These are phyloP conservation scores for Luperina testacea DNA, from an alignment of 2,888 invertebrate genomes.

Conservation along the genomic window DNA sequence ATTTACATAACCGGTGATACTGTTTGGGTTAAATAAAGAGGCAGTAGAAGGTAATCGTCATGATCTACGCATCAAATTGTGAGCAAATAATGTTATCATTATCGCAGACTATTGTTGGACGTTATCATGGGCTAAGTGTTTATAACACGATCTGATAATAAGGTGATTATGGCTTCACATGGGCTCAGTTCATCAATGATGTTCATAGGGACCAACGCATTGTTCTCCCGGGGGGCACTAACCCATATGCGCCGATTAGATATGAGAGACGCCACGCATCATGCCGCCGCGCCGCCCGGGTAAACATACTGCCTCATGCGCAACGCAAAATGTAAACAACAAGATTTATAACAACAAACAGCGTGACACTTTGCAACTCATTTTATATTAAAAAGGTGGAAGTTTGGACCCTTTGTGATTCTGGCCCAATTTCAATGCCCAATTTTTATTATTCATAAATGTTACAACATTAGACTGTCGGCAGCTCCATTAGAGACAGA, in stretches of 20 bases:
- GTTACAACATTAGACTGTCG: slow-evolving; percentile 64
- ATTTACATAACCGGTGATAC: slow-evolving; percentile 19
- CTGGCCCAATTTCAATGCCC: slow-evolving; percentile 30
- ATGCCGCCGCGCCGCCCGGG: slow-evolving; percentile 69
- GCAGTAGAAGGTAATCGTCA: slow-evolving; percentile 3
- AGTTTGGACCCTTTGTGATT: slow-evolving; percentile 19
- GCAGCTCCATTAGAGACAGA: slow-evolving; percentile 70
- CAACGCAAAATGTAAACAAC: slow-evolving; percentile 71
- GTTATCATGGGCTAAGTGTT: slow-evolving; percentile 52
- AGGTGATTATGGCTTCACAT: slow-evolving; percentile 50
- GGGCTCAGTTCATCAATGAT: slow-evolving; percentile 58
- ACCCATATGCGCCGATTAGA: slow-evolving; percentile 89
- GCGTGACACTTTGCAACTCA: slow-evolving; percentile 52
- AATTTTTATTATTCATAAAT: slow-evolving; percentile 57
- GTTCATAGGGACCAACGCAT: slow-evolving; percentile 86
- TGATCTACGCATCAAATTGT: slow-evolving; percentile 34
- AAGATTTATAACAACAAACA: slow-evolving; percentile 60
- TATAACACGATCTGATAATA: slow-evolving; percentile 56
- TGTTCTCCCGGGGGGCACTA: slow-evolving; percentile 89
- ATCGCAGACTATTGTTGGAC: slow-evolving; percentile 30
- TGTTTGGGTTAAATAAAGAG: slow-evolving; percentile 4
- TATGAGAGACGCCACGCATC: slow-evolving; percentile 78
- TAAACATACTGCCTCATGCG: slow-evolving; percentile 76
- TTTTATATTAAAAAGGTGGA: slow-evolving; percentile 49
- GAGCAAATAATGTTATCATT: slow-evolving; percentile 42